Evolutionary conservation across 1,140 invertebrate genomes (phyloP).

Genomic region (Cardiocondyla obscurior): DNA sequence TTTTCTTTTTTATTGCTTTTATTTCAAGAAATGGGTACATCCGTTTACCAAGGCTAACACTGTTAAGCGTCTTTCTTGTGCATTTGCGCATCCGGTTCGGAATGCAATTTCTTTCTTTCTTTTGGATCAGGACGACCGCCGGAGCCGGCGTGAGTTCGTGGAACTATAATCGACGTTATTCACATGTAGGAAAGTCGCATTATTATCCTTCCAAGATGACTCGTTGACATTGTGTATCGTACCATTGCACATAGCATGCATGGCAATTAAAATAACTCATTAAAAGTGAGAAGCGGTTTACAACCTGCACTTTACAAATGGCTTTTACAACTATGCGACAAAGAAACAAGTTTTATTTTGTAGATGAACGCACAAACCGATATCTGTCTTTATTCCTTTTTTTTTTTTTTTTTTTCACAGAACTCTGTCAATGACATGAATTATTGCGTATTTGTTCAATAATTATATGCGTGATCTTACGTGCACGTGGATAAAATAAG

Average conservation of each 20-base stretch:
- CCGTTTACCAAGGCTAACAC: background rate
- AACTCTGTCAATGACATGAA: background rate
- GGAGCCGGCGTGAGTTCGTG: background rate
- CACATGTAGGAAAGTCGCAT: background rate
- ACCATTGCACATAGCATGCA: background rate
- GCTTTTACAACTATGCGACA: background rate
- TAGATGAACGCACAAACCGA: background rate
- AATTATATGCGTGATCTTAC: too few relatives aligned
- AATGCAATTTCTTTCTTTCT: background rate
- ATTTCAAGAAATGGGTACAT: background rate
- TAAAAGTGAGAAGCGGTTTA: background rate
- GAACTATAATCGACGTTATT: background rate
- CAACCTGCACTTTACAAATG: background rate
- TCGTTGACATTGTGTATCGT: background rate
- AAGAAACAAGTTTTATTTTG: background rate
- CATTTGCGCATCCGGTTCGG: background rate
- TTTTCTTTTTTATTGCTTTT: too few relatives aligned
- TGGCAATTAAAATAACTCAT: constrained; percentile 14
- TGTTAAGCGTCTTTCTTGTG: background rate
- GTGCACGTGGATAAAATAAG: background rate
- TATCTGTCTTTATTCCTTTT: background rate
- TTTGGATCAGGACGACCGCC: background rate
- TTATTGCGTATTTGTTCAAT: background rate
- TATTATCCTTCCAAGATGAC: background rate
- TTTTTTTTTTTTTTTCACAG: background rate